Base-by-base conservation (phyloP, 2,797 vertebrate species). In the Bryconaethiops microstoma region DNA sequence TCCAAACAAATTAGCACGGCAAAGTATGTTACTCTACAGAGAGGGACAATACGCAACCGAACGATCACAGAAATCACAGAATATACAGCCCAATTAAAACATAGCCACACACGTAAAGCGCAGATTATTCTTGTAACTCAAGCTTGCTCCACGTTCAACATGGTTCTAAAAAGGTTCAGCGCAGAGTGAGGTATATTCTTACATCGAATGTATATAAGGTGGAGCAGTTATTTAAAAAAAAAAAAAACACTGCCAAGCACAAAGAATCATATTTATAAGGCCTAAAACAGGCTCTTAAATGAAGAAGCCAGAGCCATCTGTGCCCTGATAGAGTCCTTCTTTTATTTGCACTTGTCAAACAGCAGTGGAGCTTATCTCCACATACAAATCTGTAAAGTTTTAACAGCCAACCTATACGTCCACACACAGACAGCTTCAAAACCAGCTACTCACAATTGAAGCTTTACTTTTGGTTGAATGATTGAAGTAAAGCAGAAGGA, bases 71-170 rank as follows among this genome's bases (percentile, higher is more conserved):
- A 54, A 75, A 29, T 29, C 29, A 29, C 21, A 42, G 60, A 54
- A 75, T 74, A 81, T 81, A 79, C 29, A 50, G 67, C 63, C 62
- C 75, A 83, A 65, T 83, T 83, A 80, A 72, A 83, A 75, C 81
- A 76, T 76, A 64, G 45, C 55, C 25, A 48, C 59, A 74, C 75
- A 65, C 78, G 77, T 81, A 81, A 80, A 83, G 82, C 5, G 1
- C 60, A 7, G 16, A 75, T 60, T 82, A 54, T 54, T 79, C 68
- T 71, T 83, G 65, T 83, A 81, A 83, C 67, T 76, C 74, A 82
- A 71, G 45, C 54, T 62, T 54, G 39, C 54, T 72, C 52, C 40
- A 73, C n/a, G 23, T 78, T 40, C 55, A 63, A 14, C 65, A 78
- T n/a, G 23, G 76, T 39, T 29, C 55, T 42, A 42, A 77, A 77